These are phyloP conservation scores for Gambusia affinis DNA, from an alignment of 2,113 vertebrate species.

Conservation along the genomic window DNA sequence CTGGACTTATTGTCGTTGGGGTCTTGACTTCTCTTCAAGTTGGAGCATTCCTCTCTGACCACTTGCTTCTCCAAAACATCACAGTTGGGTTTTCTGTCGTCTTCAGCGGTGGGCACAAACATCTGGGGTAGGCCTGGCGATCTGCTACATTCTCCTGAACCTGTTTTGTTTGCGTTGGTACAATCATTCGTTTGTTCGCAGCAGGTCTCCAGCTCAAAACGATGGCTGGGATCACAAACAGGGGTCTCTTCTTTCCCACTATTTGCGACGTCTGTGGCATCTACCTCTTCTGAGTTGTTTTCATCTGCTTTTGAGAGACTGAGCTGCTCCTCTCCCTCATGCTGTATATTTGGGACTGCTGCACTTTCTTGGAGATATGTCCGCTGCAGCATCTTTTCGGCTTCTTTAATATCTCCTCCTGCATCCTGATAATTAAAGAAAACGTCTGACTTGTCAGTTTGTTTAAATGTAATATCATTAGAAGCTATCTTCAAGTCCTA, in stretches of 20 bases:
- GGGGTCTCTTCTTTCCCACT: neutral
- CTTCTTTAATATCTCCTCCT: neutral
- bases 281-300: slow-evolving; percentile 5
- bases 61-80: slow-evolving; percentile 2
- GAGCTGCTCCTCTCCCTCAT: neutral
- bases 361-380: slow-evolving; percentile 19
- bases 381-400: neutral
- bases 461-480: neutral
- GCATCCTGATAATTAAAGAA: slow-evolving; percentile 33
- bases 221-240: neutral
- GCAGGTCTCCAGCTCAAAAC: slow-evolving; percentile 7
- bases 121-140: slow-evolving; percentile 6
- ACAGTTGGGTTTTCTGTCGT: neutral
- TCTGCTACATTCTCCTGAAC: slow-evolving; percentile 1
- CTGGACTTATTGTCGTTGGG: neutral
- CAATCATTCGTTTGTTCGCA: neutral
- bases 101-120: neutral
- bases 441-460: neutral
- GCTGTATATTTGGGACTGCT: neutral
- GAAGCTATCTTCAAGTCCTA: neutral
- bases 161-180: slow-evolving; percentile 10
- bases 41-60: neutral
- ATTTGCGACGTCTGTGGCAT: neutral
- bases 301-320: slow-evolving; percentile 19
- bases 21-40: slow-evolving; percentile 32